These are phyloP conservation scores for Deilephila elpenor DNA, from an alignment of 2,888 invertebrate species.

Conservation along the genomic window DNA sequence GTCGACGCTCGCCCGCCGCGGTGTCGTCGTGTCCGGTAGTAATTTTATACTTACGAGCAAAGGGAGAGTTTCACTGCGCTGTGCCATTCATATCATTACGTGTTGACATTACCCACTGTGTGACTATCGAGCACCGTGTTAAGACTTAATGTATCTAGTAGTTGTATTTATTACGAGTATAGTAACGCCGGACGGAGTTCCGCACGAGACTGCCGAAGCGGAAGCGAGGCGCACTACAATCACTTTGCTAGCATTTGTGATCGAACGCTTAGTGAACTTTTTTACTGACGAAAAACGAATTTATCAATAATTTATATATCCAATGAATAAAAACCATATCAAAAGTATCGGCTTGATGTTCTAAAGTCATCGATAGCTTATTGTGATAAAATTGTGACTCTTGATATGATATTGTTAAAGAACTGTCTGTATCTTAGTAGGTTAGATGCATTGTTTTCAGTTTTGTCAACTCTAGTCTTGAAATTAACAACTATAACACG, in stretches of 20 bases:
- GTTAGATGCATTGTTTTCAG: conserved; percentile 46
- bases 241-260: conserved; percentile 35
- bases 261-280: conserved; percentile 24
- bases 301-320: conserved; percentile 30
- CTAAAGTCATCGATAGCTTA: conserved; percentile 38
- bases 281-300: conserved; percentile 33
- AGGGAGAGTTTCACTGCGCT: conserved; percentile 39
- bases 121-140: conserved; percentile 24
- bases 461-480: conserved; percentile 69
- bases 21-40: conserved; percentile 36
- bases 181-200: neutral
- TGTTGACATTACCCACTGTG: conserved; percentile 33
- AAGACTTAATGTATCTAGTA: conserved; percentile 30
- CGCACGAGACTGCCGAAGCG: too few species aligned
- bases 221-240: conserved; percentile 37
- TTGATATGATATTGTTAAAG: conserved; percentile 40
- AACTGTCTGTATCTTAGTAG: conserved; percentile 38
- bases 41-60: conserved; percentile 41
- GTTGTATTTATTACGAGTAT: conserved; percentile 33
- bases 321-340: conserved; percentile 26
- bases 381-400: conserved; percentile 45
- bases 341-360: conserved; percentile 31
- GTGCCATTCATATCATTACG: conserved; percentile 52
- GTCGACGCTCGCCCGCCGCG: neutral
- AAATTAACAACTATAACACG: conserved; percentile 58